phyloP scores from a whole-genome alignment of 2,888 invertebrate genomes.

The Yponomeuta cagnagella region DNA sequence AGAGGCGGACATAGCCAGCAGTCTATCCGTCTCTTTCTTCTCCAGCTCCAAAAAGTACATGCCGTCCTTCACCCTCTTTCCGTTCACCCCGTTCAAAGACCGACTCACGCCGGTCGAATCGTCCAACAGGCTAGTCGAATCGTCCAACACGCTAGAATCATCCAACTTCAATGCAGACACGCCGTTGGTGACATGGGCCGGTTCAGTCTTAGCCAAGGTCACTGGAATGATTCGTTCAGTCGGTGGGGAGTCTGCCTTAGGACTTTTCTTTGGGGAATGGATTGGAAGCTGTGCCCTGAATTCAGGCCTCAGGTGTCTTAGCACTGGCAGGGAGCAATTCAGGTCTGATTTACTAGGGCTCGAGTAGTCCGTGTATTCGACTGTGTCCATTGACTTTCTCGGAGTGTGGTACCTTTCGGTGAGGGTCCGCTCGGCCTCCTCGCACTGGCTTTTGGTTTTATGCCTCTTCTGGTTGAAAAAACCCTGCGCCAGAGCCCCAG shows the following conservation, averaged over 20 bases:
- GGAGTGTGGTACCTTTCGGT: conserved; percentile 46
- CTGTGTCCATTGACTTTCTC: conserved; percentile 39
- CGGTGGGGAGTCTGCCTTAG: conserved; percentile 52
- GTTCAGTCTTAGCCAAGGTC: conserved; percentile 40
- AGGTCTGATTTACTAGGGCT: conserved; percentile 49
- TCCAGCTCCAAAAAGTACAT: conserved; percentile 86
- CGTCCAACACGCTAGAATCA: background rate
- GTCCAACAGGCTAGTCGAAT: background rate
- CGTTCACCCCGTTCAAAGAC: conserved; percentile 31
- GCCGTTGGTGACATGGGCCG: background rate
- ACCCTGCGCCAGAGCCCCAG: conserved; percentile 89
- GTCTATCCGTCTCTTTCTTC: conserved; percentile 82
- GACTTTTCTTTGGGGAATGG: conserved; percentile 75
- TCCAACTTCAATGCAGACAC: conserved; percentile 4
- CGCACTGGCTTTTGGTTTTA: conserved; percentile 58
- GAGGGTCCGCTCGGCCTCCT: conserved; percentile 55
- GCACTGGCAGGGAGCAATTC: conserved; percentile 79
- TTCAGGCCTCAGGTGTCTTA: conserved; percentile 89
- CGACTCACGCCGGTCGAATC: conserved; percentile 32
- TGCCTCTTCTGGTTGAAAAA: conserved; percentile 82
- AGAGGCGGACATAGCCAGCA: conserved; percentile 79
- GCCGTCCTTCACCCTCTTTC: conserved; percentile 77
- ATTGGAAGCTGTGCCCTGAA: conserved; percentile 89
- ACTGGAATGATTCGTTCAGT: conserved; percentile 52
- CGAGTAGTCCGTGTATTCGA: conserved; percentile 41